These are phyloP conservation scores for Melinaea menophilus DNA, from an alignment of 2,888 invertebrate species.

Conservation along the genomic window DNA sequence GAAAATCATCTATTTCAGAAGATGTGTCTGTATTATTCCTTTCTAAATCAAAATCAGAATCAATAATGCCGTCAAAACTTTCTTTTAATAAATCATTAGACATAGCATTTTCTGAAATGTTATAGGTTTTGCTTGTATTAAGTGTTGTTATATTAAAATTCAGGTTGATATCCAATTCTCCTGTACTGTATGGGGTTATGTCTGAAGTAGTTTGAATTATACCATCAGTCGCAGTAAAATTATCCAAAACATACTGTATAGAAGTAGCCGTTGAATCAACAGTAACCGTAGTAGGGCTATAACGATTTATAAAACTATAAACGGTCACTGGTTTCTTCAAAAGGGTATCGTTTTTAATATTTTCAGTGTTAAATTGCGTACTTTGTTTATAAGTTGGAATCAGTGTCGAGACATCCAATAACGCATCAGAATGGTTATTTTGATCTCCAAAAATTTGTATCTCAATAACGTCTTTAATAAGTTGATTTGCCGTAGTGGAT, in stretches of 20 bases:
- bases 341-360: background rate
- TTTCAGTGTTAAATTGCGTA: background rate
- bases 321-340: no score
- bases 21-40: conserved; percentile 34
- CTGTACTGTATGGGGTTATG: conserved; percentile 21
- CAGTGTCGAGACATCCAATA: conserved; percentile 56
- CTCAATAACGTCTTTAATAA: conserved; percentile 34
- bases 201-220: conserved; percentile 15
- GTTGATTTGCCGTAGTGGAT: conserved; percentile 19
- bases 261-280: conserved; percentile 22
- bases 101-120: conserved; percentile 14
- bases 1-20: conserved; percentile 56
- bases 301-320: background rate
- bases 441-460: conserved; percentile 40
- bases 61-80: conserved; percentile 17
- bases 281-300: conserved; percentile 8
- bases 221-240: conserved; percentile 19
- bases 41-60: conserved; percentile 30
- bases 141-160: conserved; percentile 7
- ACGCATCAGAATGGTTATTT: conserved; percentile 36
- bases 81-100: conserved; percentile 16
- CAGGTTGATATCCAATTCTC: conserved; percentile 24
- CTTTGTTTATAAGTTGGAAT: conserved; percentile 43
- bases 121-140: conserved; percentile 7
- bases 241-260: conserved; percentile 9